Evolutionary conservation across 1,140 invertebrate genomes (phyloP).

Genomic region (Scaptodrosophila lebanonensis): DNA sequence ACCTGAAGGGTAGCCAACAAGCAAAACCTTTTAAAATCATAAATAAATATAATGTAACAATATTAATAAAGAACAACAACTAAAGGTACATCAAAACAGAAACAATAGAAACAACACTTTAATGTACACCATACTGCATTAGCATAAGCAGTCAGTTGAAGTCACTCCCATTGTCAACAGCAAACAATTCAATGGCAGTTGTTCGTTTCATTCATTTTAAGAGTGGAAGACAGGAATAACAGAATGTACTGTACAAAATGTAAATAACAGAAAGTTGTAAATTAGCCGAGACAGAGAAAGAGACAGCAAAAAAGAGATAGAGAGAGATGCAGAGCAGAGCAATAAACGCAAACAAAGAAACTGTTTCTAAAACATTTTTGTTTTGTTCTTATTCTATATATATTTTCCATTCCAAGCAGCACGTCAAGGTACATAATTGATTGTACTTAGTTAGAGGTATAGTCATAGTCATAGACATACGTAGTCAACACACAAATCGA

Average conservation of each 20-base stretch:
- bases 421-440: constrained; percentile 40
- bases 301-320: constrained; percentile 24
- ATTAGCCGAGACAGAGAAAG: constrained; percentile 22
- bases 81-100: constrained; percentile 2
- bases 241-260: constrained; percentile 34
- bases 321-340: constrained; percentile 24
- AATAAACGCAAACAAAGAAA: constrained; percentile 19
- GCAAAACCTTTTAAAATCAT: constrained; percentile 13
- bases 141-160: constrained; percentile 31
- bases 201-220: no score
- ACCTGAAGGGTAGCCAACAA: constrained; percentile 14
- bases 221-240: neutral
- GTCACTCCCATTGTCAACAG: constrained; percentile 2
- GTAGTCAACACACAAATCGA: constrained; percentile 2
- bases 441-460: constrained; percentile 28
- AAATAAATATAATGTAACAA: neutral
- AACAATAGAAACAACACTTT: constrained; percentile 6
- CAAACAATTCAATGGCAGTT: neutral
- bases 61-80: neutral
- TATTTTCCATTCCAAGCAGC: constrained; percentile 53
- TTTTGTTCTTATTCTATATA: constrained; percentile 12
- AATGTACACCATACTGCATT: constrained; percentile 9
- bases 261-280: constrained; percentile 37
- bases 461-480: constrained; percentile 4
- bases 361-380: constrained; percentile 5